Evolutionary conservation across 2,888 invertebrate genomes (phyloP).

Genomic region (Dichetophora obliterata): DNA sequence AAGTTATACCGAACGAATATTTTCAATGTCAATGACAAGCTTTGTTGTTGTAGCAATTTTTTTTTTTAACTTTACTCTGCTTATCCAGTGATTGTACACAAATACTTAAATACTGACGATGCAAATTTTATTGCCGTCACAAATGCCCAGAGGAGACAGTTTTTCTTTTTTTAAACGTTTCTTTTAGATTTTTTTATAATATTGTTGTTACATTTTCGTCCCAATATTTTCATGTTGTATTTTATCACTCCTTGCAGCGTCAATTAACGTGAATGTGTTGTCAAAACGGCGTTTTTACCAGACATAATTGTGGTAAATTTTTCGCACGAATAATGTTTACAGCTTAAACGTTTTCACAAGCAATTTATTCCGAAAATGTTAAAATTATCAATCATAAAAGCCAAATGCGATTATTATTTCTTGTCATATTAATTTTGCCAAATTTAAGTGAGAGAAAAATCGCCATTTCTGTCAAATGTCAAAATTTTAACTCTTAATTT

Average conservation of each 20-base stretch:
- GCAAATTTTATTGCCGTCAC: background rate
- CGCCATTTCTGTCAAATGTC: no score
- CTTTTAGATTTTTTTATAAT: background rate
- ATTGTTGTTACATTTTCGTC: background rate
- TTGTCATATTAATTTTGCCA: no score
- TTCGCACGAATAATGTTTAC: background rate
- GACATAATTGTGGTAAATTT: background rate
- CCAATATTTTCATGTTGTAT: background rate
- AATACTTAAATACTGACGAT: background rate
- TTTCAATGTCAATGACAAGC: no score
- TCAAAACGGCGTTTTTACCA: background rate
- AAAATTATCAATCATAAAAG: no score
- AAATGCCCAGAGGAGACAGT: background rate
- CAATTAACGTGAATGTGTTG: slow-evolving; percentile 11
- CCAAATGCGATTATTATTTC: no score
- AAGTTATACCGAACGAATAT: no score
- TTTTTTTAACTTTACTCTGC: background rate
- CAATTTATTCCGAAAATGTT: no score
- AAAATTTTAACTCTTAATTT: no score
- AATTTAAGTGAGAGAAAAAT: no score
- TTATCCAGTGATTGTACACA: background rate
- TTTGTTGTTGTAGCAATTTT: background rate
- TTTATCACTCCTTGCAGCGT: background rate
- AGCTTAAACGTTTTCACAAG: no score
- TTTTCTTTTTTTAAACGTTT: background rate